Evolutionary conservation across 2,113 vertebrate genomes (phyloP), one percentile per base, ranked within the genome.

Genomic region (Nibea coibor): DNA sequence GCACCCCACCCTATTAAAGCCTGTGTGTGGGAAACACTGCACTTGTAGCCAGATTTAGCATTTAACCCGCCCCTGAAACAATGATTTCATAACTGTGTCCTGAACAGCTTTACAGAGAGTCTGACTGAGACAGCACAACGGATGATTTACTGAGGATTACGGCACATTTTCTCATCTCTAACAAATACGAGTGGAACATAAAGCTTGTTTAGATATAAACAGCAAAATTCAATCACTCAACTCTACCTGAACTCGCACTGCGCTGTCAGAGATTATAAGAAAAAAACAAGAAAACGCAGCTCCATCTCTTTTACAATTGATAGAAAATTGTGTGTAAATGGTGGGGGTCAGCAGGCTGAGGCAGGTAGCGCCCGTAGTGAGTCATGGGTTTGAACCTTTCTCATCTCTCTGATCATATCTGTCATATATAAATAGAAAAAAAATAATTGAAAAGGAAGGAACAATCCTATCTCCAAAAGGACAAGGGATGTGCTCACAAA

Each of bases 21-120:
- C 71, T 56, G 64, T 87, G 79, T 75, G 88, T 87, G 86, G 82
- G 84, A 86, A 86, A 86, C 54, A 70, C 72, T 79, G 70, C 73
- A 56, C 78, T 87, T 69, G 59, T 42, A 78, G 82, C 57, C 90
- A 81, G 72, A 91, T 87, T 87, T 84, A 87, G 80, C 82, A 77
- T 80, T 77, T 54, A 78, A 79, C 57, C 69, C 73, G 3, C 78
- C 90, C 73, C 51, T 64, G 19, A 81, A 87, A 85, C 82, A 81
- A 79, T 78, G 72, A 86, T 85, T 86, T 89, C 81, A 83, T 87
- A 81, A 91, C 80, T 3, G 3, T 53, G 65, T 58, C 71, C 70
- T 79, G 66, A 75, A 78, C 57, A 61, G 59, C 56, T 87, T 81
- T 76, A 14, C 0, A 81, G 67, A 70, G 35, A 63, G 81, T 79